Conservation (phyloP, 2,113 vertebrate genomes). For the Pseudonaja textilis region DNA sequence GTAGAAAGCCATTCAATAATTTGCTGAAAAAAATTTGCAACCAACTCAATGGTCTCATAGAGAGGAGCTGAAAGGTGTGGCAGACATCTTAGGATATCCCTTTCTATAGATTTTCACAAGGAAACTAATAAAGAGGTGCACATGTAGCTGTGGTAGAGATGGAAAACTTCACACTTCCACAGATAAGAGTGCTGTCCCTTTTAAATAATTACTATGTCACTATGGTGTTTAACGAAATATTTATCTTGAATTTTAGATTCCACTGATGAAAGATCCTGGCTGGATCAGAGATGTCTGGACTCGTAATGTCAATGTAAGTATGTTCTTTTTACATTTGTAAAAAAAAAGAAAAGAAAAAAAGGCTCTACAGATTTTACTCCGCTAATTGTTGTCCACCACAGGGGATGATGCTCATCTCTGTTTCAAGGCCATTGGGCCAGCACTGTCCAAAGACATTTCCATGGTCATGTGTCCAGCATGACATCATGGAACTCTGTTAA, state of each 20-base stretch:
- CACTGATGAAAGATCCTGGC: constrained; percentile 71
- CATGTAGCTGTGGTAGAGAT: neutral
- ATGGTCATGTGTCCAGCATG: neutral
- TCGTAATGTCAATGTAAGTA: constrained; percentile 71
- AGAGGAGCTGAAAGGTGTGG: neutral
- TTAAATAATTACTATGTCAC: neutral
- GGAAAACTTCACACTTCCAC: neutral
- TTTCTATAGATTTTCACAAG: neutral
- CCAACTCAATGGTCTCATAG: neutral
- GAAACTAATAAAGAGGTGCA: neutral
- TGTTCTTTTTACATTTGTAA: constrained; percentile 24
- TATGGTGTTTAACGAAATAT: constrained; percentile 21
- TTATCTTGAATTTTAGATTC: constrained; percentile 67
- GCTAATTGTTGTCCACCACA: neutral
- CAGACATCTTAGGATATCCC: neutral
- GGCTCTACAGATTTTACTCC: neutral
- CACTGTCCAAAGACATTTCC: neutral
- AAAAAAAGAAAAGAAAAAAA: neutral
- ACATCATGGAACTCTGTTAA: neutral
- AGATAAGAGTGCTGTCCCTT: neutral
- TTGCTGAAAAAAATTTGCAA: neutral
- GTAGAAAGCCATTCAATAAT: neutral
- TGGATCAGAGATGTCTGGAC: constrained; percentile 76
- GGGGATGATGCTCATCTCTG: neutral
- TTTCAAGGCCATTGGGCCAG: neutral